Percentiles rank a stretch among this genome's conserved stretches.
phyloP scores from a whole-genome alignment of 2,113 vertebrate genomes.

The Oceanodroma tethys region DNA sequence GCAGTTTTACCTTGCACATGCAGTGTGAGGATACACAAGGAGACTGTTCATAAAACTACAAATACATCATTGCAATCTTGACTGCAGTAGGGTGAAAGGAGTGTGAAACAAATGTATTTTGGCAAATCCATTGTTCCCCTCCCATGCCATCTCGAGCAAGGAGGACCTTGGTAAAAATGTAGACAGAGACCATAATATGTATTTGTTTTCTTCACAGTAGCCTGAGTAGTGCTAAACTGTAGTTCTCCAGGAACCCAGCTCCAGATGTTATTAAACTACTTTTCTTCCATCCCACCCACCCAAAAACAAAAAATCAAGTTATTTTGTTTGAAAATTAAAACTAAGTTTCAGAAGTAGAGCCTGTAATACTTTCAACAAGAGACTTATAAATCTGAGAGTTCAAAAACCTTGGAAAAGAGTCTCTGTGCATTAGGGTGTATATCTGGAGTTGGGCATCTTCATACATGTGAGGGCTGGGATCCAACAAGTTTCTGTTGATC shows the following conservation, averaged over 20 bases:
- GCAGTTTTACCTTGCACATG: conserved; percentile 79
- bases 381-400: conserved; percentile 86
- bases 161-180: conserved; percentile 74
- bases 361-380: conserved; percentile 78
- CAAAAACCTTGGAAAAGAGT: conserved; percentile 88
- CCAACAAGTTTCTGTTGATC: conserved; percentile 82
- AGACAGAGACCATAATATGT: conserved; percentile 72
- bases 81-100: conserved; percentile 70
- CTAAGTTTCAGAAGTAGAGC: conserved; percentile 78
- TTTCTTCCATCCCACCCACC: conserved; percentile 59
- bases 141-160: conserved; percentile 59
- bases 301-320: conserved; percentile 9
- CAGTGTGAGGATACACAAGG: conserved; percentile 74
- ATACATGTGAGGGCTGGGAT: conserved; percentile 82
- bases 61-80: conserved; percentile 69
- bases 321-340: conserved; percentile 36
- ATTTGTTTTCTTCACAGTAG: conserved; percentile 79
- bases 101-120: conserved; percentile 73
- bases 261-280: conserved; percentile 74
- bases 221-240: conserved; percentile 79
- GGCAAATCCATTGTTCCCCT: conserved; percentile 71
- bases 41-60: conserved; percentile 73
- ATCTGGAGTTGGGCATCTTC: conserved; percentile 86
- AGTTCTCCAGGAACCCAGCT: conserved; percentile 78
- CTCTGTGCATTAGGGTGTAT: conserved; percentile 87